Evolutionary conservation across 2,113 vertebrate species (phyloP), one percentile per base, ranked within the genome.

Genomic region (Ptilorrhoa leucosticta): DNA sequence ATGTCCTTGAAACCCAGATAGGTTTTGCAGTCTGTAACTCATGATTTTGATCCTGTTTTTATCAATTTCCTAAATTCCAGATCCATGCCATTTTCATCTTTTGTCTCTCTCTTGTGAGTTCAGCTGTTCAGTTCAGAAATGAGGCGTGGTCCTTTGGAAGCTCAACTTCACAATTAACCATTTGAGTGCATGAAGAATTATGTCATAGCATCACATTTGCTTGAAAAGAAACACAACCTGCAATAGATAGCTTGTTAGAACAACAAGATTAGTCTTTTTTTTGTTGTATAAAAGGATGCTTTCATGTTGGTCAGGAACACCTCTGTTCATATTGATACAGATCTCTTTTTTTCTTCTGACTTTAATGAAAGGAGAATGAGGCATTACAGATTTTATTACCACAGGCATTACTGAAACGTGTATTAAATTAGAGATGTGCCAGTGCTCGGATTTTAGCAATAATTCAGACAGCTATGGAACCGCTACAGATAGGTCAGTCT

Each of bases 301-400:
- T 91, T 92, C 37, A 57, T 77, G 50, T 45, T 68, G 57, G 13
- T 64, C 33, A 83, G 79, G 60, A 69, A n/a, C 47, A 92, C 37
- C 54, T 91, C 54, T 92, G 53, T 60, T 96, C 26, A 10, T 63
- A 51, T 27, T 48, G 50, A 91, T 89, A 75, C 23, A 81, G 35
- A 66, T 77, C 44, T 88, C 30, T 68, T 47, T 60, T 71, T 57
- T 16, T 6, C 26, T 20, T 33, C 66, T 75, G 60, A 75, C 33
- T 92, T 77, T 68, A 95, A 93, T 81, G 69, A 89, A 95, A 88
- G 31, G 63, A 88, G 78, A 93, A 95, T 0, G 8, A 94, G 47
- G 30, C 64, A 70, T 94, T 96, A 95, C 76, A 93, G 87, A 90
- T 95, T 93, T 90, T 85, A 96, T 95, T 90, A 78, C 37, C 78